A percentile compares a stretch with the other conserved stretches of the same genome.
These are phyloP conservation scores for Conus ventricosus DNA, from an alignment of 1,140 invertebrate genomes.

Conservation along the genomic window DNA sequence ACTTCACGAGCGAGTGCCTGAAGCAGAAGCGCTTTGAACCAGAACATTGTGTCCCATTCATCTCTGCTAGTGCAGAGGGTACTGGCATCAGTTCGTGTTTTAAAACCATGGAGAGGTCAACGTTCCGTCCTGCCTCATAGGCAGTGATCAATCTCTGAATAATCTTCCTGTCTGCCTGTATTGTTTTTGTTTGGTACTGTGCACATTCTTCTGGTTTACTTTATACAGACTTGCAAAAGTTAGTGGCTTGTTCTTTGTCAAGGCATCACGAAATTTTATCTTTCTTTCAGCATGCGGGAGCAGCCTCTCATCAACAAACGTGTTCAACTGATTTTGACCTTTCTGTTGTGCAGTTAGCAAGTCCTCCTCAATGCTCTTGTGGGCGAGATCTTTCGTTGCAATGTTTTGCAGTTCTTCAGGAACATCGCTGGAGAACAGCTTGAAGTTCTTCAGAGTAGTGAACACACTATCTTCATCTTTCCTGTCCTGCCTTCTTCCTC, in stretches of 20 bases:
- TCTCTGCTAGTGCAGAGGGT: background rate
- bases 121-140: background rate
- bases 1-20: background rate
- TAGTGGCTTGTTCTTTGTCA: background rate
- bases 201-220: background rate
- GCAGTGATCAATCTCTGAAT: background rate
- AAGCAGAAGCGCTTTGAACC: background rate
- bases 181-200: background rate
- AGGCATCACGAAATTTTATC: background rate
- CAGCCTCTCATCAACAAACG: background rate
- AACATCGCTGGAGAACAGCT: background rate
- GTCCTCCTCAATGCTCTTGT: background rate
- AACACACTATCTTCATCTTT: background rate
- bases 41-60: background rate
- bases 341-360: background rate
- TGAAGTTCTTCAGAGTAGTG: background rate
- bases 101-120: background rate
- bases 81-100: background rate
- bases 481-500: background rate
- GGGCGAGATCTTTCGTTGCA: background rate
- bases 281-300: background rate
- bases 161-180: background rate
- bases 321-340: background rate
- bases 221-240: slow-evolving; percentile 4
- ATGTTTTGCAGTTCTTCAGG: background rate